phyloP scores from a whole-genome alignment of 2,888 invertebrate genomes.

The Apeira syringaria region DNA sequence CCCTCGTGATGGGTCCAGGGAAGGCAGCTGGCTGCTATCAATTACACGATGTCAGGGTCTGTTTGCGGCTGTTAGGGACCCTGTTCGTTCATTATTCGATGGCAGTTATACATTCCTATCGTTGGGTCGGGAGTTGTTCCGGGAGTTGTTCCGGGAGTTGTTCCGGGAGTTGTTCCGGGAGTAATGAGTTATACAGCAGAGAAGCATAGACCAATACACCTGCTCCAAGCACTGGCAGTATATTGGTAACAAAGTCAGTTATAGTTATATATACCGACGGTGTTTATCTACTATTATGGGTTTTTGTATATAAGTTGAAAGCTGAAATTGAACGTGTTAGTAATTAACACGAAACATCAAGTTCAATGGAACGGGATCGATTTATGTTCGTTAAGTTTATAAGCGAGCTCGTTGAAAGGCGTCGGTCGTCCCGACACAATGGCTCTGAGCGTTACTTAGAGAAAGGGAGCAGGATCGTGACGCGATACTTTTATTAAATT shows the following conservation, averaged over 20 bases:
- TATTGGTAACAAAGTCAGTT: too few relatives aligned
- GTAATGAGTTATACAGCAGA: conserved; percentile 28
- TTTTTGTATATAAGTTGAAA: too few relatives aligned
- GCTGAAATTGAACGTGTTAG: too few relatives aligned
- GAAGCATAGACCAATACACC: too few relatives aligned
- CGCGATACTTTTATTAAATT: conserved; percentile 58
- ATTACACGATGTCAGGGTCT: conserved; percentile 71
- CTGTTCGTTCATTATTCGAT: conserved; percentile 73
- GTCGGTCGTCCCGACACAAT: conserved; percentile 27
- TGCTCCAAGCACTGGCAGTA: too few relatives aligned
- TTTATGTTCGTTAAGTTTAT: conserved; percentile 13
- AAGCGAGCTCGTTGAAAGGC: conserved; percentile 17
- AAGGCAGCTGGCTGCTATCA: conserved; percentile 68
- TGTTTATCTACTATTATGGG: too few relatives aligned
- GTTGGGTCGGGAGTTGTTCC: conserved; percentile 36
- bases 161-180: conserved; percentile 30
- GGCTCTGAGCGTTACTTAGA: conserved; percentile 41
- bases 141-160: conserved; percentile 37
- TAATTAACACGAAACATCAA: too few relatives aligned
- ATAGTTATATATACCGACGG: too few relatives aligned
- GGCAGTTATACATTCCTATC: conserved; percentile 69
- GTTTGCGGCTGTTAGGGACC: conserved; percentile 76
- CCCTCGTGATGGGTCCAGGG: conserved; percentile 43
- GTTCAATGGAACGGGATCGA: too few relatives aligned
- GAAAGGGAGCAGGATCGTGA: conserved; percentile 41